These are phyloP conservation scores for Oppia nitens DNA, from an alignment of 1,140 invertebrate genomes.

Conservation along the genomic window DNA sequence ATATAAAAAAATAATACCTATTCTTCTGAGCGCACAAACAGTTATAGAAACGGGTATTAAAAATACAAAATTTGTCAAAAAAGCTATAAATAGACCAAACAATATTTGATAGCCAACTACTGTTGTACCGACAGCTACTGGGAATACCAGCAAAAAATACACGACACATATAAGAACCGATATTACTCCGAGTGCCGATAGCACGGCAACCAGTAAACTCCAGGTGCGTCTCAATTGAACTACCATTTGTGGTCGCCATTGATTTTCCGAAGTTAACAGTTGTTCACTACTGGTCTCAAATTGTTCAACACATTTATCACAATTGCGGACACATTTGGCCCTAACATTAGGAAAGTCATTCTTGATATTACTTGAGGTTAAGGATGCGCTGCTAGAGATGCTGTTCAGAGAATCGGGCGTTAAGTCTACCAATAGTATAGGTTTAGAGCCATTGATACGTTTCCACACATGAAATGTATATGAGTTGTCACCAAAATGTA, in stretches of 20 bases:
- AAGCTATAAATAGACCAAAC: constrained; percentile 32
- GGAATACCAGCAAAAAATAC: constrained; percentile 33
- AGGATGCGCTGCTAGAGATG: no score
- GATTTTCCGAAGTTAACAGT: not conserved
- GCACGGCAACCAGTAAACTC: constrained; percentile 28
- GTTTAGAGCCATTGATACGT: not conserved
- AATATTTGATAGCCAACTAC: constrained; percentile 34
- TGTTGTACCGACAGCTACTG: constrained; percentile 31
- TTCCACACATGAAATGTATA: not conserved
- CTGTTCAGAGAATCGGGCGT: not conserved
- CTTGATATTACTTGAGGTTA: not conserved
- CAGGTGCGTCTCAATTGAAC: constrained; percentile 21
- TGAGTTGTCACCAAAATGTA: no score
- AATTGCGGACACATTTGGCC: not conserved
- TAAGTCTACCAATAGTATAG: not conserved
- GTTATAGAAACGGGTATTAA: constrained; percentile 27
- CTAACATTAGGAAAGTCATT: not conserved
- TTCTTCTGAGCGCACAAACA: constrained; percentile 30
- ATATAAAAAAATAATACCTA: constrained; percentile 21
- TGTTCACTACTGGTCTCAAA: not conserved
- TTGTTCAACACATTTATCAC: not conserved
- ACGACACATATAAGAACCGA: constrained; percentile 29
- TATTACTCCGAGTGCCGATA: constrained; percentile 28
- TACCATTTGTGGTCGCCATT: not conserved
- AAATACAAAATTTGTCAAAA: constrained; percentile 33